Conservation (phyloP, 2,888 invertebrate species). For the Caprella mutica region DNA sequence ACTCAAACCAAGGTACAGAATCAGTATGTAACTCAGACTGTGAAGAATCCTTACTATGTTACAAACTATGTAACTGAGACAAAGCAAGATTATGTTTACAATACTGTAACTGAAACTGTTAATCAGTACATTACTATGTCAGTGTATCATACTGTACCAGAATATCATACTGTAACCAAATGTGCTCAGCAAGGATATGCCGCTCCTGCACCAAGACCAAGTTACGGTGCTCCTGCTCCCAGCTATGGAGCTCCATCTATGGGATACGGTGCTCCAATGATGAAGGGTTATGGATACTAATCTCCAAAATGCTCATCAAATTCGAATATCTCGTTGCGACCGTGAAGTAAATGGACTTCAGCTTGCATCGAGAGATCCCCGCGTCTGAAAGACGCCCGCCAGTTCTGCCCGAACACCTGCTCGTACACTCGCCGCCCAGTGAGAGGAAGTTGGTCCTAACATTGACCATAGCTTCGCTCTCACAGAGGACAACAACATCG, state of each 20-base stretch:
- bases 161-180: slow-evolving; percentile 32
- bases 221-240: background rate
- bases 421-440: slow-evolving; percentile 5
- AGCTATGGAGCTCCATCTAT: no score
- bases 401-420: slow-evolving; percentile 9
- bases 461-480: background rate
- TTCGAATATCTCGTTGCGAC: no score
- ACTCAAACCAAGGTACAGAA: slow-evolving; percentile 33
- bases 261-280: no score
- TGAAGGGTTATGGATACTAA: background rate
- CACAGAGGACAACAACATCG: background rate
- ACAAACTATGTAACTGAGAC: slow-evolving; percentile 27
- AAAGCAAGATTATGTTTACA: slow-evolving; percentile 28
- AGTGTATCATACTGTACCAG: slow-evolving; percentile 27
- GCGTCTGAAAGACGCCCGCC: no score
- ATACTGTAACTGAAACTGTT: slow-evolving; percentile 26
- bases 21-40: slow-evolving; percentile 28
- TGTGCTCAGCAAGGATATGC: slow-evolving; percentile 16
- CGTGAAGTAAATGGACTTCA: no score
- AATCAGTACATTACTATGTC: slow-evolving; percentile 29
- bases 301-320: background rate
- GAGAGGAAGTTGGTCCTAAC: background rate
- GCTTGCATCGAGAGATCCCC: no score
- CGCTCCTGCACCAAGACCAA: no score
- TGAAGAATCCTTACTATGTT: slow-evolving; percentile 32